Evolutionary conservation across 2,797 vertebrate genomes (phyloP), one percentile per base, ranked within the genome.

Genomic region (Lutjanus argentimaculatus): DNA sequence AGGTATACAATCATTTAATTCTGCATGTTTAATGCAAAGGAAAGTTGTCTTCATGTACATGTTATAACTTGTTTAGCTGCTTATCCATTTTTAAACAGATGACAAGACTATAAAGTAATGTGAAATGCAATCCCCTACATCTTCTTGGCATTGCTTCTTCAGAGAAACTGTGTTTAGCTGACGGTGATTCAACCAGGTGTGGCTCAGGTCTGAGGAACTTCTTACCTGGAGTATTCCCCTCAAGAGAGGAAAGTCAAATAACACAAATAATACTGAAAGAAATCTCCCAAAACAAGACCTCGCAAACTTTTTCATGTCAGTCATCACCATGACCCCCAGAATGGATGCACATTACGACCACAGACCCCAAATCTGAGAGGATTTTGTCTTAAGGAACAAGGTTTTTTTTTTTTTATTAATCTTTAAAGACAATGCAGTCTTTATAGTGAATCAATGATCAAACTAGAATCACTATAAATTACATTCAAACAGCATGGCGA

Each of bases 151-250:
- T 59, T 21, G 21, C 14, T 17, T 64, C 22, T n/a, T 71, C 30
- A 17, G 21, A 65, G 25, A 6, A 72, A 2, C 21, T 46, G 59
- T 69, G 12, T 49, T 25, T 36, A 65, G 15, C 25, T 69, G 62
- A 3, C 1, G 22, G 52, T 48, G 61, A 53, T 30, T 76, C 17
- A 75, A 0, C 7, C 42, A 85, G 77, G 77, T 80, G 81, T 87
- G 75, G 56, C 49, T 72, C 78, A 76, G 51, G 6, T 70, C 17
- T 72, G 19, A 74, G 19, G 6, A 42, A 21, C 14, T n/a, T 22
- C 0, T 7, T 4, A 49, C 17, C 46, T 52, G 52, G 4, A 69
- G 45, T 46, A 22, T 21, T 67, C 57, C 36, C 17, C 51, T 43
- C 2, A 16, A 21, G 17, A 53, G 22, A 55, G 8, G 17, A 68